A percentile compares a stretch with the other conserved stretches of the same genome.
Conservation (phyloP, 2,888 invertebrate species). For the Thera obeliscata region DNA sequence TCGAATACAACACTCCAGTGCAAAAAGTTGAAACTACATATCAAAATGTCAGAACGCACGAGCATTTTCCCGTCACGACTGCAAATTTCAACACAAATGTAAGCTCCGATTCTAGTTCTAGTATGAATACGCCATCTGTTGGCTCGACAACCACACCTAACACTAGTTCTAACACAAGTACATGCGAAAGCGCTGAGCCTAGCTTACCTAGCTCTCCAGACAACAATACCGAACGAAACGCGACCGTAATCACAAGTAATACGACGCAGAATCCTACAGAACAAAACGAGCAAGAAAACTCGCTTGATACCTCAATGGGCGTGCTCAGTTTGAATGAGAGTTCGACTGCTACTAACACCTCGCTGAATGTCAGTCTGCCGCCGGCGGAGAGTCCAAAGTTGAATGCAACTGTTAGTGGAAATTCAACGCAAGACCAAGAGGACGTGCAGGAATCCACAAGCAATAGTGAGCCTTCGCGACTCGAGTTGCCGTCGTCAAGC, state of each 20-base stretch:
- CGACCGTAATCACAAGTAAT: conserved; percentile 49
- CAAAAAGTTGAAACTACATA: conserved; percentile 68
- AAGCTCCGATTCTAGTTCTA: conserved; percentile 88
- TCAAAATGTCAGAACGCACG: conserved; percentile 66
- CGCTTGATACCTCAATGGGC: conserved; percentile 71
- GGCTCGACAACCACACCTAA: conserved; percentile 88
- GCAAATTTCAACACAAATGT: conserved; percentile 71
- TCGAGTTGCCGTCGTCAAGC: conserved; percentile 70
- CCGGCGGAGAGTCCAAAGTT: conserved; percentile 73
- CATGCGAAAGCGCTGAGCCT: conserved; percentile 88
- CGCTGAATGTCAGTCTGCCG: conserved; percentile 73
- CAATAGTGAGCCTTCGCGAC: conserved; percentile 57
- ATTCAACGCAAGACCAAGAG: conserved; percentile 49
- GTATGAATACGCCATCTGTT: conserved; percentile 84
- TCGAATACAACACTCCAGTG: conserved; percentile 64
- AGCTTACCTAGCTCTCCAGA: conserved; percentile 89
- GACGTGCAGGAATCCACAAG: conserved; percentile 56
- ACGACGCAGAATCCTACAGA: conserved; percentile 49
- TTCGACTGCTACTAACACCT: conserved; percentile 77
- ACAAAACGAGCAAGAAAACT: conserved; percentile 57
- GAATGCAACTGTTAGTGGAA: conserved; percentile 52
- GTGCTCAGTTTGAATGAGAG: conserved; percentile 75
- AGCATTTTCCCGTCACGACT: conserved; percentile 62
- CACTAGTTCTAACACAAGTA: conserved; percentile 88
- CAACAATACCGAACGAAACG: conserved; percentile 59